These are phyloP conservation scores for Malacoraja senta DNA, from an alignment of 2,797 vertebrate genomes.

Conservation along the genomic window DNA sequence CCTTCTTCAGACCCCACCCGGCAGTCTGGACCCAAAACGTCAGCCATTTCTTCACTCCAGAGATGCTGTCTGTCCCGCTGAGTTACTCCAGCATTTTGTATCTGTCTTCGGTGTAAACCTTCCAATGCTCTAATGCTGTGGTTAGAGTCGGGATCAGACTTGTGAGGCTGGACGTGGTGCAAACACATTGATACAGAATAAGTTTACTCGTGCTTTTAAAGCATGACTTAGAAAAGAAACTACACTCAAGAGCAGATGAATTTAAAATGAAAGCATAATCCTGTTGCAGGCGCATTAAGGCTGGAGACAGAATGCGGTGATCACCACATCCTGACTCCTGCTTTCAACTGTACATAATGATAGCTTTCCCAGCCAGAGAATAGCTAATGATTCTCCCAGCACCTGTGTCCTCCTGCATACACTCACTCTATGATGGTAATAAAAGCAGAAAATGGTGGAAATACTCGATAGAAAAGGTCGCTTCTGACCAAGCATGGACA, in stretches of 20 bases:
- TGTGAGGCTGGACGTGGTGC: background rate
- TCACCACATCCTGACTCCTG: background rate
- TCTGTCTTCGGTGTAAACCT: too few species aligned
- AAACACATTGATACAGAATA: background rate
- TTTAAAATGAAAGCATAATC: background rate
- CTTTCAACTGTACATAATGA: background rate
- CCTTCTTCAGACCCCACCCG: too few species aligned
- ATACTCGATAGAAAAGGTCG: too few species aligned
- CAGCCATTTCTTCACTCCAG: too few species aligned
- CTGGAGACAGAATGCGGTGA: background rate
- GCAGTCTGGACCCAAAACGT: too few species aligned
- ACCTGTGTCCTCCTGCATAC: background rate
- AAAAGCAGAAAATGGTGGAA: too few species aligned
- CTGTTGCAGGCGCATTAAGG: background rate
- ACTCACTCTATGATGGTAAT: background rate
- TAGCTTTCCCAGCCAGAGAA: background rate
- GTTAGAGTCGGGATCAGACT: background rate
- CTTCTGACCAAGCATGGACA: too few species aligned
- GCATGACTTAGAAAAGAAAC: background rate
- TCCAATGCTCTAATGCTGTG: too few species aligned
- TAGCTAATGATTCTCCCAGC: background rate
- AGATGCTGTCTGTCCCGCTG: too few species aligned
- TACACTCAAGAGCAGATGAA: background rate
- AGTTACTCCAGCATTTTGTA: too few species aligned
- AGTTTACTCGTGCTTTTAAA: background rate